phyloP scores from a whole-genome alignment of 1,140 invertebrate species.

The Holcopasites calliopsidis region DNA sequence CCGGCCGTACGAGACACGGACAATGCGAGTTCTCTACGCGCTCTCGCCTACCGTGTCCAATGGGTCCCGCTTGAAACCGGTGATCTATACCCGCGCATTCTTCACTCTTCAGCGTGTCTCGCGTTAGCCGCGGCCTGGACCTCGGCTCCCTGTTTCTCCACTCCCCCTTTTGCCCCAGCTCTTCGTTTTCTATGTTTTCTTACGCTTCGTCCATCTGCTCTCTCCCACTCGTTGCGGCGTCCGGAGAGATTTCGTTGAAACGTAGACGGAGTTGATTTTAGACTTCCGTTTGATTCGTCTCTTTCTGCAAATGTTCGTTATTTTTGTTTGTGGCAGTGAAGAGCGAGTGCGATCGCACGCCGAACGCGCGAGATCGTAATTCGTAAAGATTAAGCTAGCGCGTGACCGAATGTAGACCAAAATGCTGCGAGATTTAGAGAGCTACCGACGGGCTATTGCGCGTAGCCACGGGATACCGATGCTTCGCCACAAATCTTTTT shows the following conservation, averaged over 20 bases:
- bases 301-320: too few relatives aligned
- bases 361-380: too few relatives aligned
- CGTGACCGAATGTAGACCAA: constrained; percentile 5
- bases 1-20: constrained; percentile 51
- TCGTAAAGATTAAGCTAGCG: too few relatives aligned
- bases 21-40: constrained; percentile 52
- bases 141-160: neutral
- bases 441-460: constrained; percentile 52
- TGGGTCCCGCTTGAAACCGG: constrained; percentile 36
- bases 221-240: neutral
- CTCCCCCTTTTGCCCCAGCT: neutral
- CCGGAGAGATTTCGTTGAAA: too few relatives aligned
- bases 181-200: neutral
- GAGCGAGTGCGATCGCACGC: too few relatives aligned
- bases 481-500: constrained; percentile 67
- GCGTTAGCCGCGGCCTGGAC: neutral
- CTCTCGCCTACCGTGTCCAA: constrained; percentile 46
- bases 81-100: constrained; percentile 48
- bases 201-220: too few relatives aligned
- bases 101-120: constrained; percentile 21
- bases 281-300: too few relatives aligned
- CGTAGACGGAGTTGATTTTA: too few relatives aligned
- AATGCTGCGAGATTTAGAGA: constrained; percentile 44
- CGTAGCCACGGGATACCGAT: constrained; percentile 65
- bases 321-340: too few relatives aligned